Evolutionary conservation across 2,888 invertebrate genomes (phyloP).

Genomic region (Cryptocheilus praepositus): DNA sequence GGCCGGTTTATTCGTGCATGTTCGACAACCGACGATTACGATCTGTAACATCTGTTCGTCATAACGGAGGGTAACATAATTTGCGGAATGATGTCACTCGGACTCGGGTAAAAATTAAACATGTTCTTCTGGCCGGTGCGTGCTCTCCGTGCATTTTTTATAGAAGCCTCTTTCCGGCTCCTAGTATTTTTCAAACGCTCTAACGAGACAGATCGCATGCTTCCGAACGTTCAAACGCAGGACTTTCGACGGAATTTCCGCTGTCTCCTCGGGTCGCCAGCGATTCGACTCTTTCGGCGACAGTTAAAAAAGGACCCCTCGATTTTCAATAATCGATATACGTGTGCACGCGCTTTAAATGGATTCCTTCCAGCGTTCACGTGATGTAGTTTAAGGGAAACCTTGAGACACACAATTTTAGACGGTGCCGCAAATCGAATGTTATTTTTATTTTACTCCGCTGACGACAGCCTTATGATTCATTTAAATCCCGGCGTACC

Average conservation of each 20-base stretch:
- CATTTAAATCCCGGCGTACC: too few relatives aligned
- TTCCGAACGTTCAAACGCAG: too few relatives aligned
- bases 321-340: constrained; percentile 20
- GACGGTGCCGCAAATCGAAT: constrained; percentile 20
- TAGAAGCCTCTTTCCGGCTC: too few relatives aligned
- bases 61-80: constrained; percentile 3
- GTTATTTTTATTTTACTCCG: constrained; percentile 32
- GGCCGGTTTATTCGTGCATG: constrained; percentile 3
- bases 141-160: too few relatives aligned
- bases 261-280: too few relatives aligned
- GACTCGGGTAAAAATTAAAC: too few relatives aligned
- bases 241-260: too few relatives aligned
- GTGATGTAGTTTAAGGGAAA: constrained; percentile 31
- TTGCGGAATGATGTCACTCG: not conserved
- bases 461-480: constrained; percentile 9
- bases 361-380: constrained; percentile 17
- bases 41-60: constrained; percentile 10
- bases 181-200: too few relatives aligned
- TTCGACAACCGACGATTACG: constrained; percentile 1
- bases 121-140: too few relatives aligned
- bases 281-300: too few relatives aligned
- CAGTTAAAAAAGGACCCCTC: not conserved
- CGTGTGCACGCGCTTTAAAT: constrained; percentile 20
- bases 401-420: constrained; percentile 35
- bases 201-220: too few relatives aligned